These are phyloP conservation scores for Poeciliopsis presidionis DNA, from an alignment of 2,797 vertebrate genomes.

Conservation along the genomic window DNA sequence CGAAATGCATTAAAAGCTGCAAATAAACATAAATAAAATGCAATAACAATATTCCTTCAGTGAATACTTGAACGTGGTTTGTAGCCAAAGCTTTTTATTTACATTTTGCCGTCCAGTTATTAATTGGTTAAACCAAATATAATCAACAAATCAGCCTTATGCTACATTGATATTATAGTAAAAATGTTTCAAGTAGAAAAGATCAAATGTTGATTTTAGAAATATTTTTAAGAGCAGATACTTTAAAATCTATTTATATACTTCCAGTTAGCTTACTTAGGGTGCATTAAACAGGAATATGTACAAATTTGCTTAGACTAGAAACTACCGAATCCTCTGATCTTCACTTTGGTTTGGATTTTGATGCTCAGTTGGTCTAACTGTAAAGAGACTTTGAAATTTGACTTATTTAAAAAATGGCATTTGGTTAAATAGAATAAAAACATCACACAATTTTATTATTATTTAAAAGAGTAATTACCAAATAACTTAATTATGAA, in stretches of 20 bases:
- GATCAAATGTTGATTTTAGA: no score
- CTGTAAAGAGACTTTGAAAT: background rate
- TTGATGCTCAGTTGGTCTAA: background rate
- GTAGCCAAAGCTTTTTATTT: no score
- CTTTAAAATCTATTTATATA: background rate
- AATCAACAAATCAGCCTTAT: no score
- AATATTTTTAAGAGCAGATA: no score
- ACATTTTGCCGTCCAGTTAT: no score
- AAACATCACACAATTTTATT: background rate
- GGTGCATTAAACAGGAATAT: background rate
- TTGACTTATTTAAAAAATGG: background rate
- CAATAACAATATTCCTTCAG: no score
- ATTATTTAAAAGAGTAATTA: background rate
- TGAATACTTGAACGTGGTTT: no score
- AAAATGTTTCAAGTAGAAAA: no score
- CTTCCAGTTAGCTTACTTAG: background rate
- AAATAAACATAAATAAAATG: no score
- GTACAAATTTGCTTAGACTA: background rate
- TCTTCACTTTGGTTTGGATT: background rate
- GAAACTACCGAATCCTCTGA: background rate
- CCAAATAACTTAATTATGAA: background rate
- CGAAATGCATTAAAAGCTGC: no score
- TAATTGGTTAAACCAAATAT: no score
- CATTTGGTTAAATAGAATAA: background rate
- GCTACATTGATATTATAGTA: no score